A percentile compares a stretch with the other conserved stretches of the same genome.
Evolutionary conservation across 2,888 invertebrate species (phyloP).

Genomic region (Bedellia somnulentella): DNA sequence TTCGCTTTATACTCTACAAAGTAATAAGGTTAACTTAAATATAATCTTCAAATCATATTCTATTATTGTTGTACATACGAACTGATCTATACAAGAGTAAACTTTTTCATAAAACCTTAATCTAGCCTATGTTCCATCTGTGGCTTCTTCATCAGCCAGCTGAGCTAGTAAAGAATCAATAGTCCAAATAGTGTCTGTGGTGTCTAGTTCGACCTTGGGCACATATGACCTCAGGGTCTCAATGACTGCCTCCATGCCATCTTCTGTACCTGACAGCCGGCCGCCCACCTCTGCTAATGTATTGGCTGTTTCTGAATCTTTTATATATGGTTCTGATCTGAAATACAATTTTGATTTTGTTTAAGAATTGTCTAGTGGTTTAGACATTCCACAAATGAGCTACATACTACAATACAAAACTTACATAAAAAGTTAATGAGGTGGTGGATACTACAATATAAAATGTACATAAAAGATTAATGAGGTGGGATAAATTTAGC

Average conservation of each 20-base stretch:
- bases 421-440: neutral
- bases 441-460: too few species aligned
- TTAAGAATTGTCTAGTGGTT: neutral
- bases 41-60: too few species aligned
- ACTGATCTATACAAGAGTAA: too few species aligned
- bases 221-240: conserved; percentile 35
- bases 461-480: too few species aligned
- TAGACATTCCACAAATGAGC: neutral
- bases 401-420: neutral
- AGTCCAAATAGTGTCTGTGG: conserved; percentile 44
- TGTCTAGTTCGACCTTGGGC: conserved; percentile 33
- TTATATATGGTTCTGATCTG: conserved; percentile 24
- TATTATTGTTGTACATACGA: too few species aligned
- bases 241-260: conserved; percentile 36
- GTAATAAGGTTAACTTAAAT: too few species aligned
- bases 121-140: too few species aligned
- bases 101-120: too few species aligned
- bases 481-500: too few species aligned
- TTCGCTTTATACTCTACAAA: too few species aligned
- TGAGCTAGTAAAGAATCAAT: conserved; percentile 40
- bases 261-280: conserved; percentile 27
- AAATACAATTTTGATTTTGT: neutral
- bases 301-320: conserved; percentile 38
- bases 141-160: conserved; percentile 37
- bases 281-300: conserved; percentile 38